Evolutionary conservation across 2,113 vertebrate genomes (phyloP), one percentile per base, ranked within the genome.

Genomic region (Melanocharis versteri): DNA sequence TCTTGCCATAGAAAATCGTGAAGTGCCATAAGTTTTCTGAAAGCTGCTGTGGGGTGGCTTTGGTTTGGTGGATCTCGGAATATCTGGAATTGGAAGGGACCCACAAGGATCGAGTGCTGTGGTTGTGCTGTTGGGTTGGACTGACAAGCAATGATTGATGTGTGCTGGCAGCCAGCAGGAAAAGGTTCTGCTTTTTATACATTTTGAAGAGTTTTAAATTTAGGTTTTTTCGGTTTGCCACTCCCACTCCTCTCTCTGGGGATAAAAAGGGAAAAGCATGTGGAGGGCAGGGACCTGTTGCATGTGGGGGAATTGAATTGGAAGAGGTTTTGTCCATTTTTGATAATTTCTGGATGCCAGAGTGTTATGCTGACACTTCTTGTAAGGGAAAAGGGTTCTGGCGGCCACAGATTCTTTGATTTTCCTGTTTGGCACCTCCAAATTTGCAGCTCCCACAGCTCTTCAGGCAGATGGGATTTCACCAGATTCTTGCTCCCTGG

Each of bases 1-100:
- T 40, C 69, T 62, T 37, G 1, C 21, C 24, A 1, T 0, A 9
- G 80, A 20, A 64, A 45, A 56, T 15, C 1, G 4, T 44, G 7
- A 71, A 58, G 75, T 10, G 9, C 45, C 11, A 0, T 3, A 1
- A 44, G 5, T 61, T 61, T 72, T 48, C 61, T 42, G 7, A 0
- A 24, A 39, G 72, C 5, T 53, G 68, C 50, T 37, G 45, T 35
- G 26, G 28, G 57, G 64, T 54, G 81, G 3, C 42, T 81, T 47
- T 30, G 61, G 35, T 37, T 54, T 42, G 71, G 37, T 40, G 4
- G 27, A 13, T 54, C 1, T 0, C 3, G 70, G 62, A 62, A 24
- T 58, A 3, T 4, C 48, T 82, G 80, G 40, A 9, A 1, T 11
- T 27, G 54, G 62, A 13, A 51, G 61, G 53, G 20, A 9, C 23